Evolutionary conservation across 2,888 invertebrate species (phyloP).

Genomic region (Entomobrya proxima): DNA sequence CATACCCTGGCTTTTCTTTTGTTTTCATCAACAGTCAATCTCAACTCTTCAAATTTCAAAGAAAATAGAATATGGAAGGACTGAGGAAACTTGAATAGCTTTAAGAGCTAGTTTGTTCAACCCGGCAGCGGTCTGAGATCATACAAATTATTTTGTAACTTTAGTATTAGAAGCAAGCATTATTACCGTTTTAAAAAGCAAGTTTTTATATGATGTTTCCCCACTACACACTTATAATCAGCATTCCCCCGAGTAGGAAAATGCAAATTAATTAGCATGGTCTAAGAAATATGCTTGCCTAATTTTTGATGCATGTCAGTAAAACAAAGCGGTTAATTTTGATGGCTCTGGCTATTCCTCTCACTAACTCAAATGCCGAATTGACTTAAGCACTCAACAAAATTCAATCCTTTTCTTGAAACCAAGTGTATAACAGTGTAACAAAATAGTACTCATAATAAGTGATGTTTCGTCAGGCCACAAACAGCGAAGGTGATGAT

Average conservation of each 20-base stretch:
- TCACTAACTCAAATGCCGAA: background rate
- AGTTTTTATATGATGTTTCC: background rate
- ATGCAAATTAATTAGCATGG: conserved; percentile 22
- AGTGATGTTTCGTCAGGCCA: background rate
- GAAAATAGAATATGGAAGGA: background rate
- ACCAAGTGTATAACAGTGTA: background rate
- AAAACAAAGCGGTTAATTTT: background rate
- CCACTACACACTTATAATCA: background rate
- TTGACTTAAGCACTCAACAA: background rate
- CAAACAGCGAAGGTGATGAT: too few relatives aligned
- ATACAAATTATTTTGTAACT: background rate
- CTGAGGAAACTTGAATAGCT: background rate
- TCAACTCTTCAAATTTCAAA: background rate
- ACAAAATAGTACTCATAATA: conserved; percentile 2
- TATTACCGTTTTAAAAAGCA: too few relatives aligned
- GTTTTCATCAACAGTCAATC: background rate
- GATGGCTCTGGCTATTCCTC: background rate
- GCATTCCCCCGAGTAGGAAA: background rate
- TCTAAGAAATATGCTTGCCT: background rate
- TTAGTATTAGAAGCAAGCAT: too few relatives aligned
- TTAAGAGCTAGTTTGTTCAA: background rate
- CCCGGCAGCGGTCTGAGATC: background rate
- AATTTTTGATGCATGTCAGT: background rate
- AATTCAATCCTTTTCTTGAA: conserved; percentile 1
- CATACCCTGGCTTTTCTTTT: background rate